Conservation (phyloP, 2,888 invertebrate genomes). For the Priocnemis perturbator region DNA sequence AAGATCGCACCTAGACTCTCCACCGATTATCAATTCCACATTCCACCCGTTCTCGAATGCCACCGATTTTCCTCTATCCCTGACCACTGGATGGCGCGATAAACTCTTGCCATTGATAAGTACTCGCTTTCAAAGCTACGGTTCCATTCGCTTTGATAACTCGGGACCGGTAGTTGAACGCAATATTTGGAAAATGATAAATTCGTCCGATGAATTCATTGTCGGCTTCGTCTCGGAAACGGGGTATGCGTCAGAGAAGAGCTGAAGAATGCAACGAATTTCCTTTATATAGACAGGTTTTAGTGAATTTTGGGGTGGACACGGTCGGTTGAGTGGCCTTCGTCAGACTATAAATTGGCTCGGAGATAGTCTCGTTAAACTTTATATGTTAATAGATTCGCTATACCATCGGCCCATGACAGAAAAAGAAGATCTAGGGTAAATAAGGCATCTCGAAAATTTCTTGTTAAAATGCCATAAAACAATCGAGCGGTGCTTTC, state of each 20-base stretch:
- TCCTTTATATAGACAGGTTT: neutral
- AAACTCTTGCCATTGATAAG: slow-evolving; percentile 22
- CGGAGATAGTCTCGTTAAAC: slow-evolving; percentile 47
- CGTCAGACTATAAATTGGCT: slow-evolving; percentile 37
- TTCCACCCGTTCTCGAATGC: too few relatives aligned
- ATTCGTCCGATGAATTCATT: too few relatives aligned
- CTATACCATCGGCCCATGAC: slow-evolving; percentile 15
- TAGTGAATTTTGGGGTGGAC: slow-evolving; percentile 20
- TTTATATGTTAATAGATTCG: slow-evolving; percentile 56
- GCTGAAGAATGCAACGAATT: too few relatives aligned
- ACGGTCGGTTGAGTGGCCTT: slow-evolving; percentile 32
- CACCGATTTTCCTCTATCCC: too few relatives aligned
- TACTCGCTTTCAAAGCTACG: neutral
- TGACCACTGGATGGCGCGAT: too few relatives aligned
- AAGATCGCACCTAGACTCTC: too few relatives aligned
- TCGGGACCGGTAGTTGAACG: too few relatives aligned
- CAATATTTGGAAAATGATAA: too few relatives aligned
- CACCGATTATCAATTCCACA: too few relatives aligned
- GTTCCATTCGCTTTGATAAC: too few relatives aligned
- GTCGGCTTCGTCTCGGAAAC: too few relatives aligned
- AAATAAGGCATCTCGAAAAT: slow-evolving; percentile 14
- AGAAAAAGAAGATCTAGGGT: slow-evolving; percentile 28
- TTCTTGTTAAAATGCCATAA: neutral
- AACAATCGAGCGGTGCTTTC: neutral
- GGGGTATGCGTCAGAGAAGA: too few relatives aligned